phyloP scores from a whole-genome alignment of 2,888 invertebrate genomes.

The Pandemis heparana region DNA sequence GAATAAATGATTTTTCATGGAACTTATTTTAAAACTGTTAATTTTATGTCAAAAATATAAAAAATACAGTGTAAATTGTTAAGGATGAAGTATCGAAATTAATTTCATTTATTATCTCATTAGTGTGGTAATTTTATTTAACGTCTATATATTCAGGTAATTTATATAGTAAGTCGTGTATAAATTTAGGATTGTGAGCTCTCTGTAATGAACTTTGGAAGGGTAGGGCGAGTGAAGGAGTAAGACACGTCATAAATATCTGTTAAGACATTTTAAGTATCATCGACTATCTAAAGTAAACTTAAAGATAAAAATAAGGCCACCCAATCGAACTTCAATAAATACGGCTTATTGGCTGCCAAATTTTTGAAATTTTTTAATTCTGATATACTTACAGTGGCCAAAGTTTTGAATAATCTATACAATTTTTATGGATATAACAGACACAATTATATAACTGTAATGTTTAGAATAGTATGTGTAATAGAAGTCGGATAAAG shows the following conservation, averaged over 20 bases:
- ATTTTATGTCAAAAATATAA: slow-evolving; percentile 62
- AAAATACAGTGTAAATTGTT: slow-evolving; percentile 77
- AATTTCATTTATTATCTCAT: slow-evolving; percentile 71
- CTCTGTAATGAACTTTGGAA: slow-evolving; percentile 70
- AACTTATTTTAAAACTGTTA: slow-evolving; percentile 55
- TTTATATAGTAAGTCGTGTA: slow-evolving; percentile 76
- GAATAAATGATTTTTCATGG: slow-evolving; percentile 62
- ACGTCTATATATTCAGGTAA: slow-evolving; percentile 62
- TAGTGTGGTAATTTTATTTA: slow-evolving; percentile 67
- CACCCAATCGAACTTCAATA: slow-evolving; percentile 50
- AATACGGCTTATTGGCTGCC: slow-evolving; percentile 51
- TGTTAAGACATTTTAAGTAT: slow-evolving; percentile 7
- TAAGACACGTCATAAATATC: slow-evolving; percentile 42
- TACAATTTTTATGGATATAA: slow-evolving; percentile 83
- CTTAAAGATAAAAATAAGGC: slow-evolving; percentile 12
- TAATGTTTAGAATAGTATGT: slow-evolving; percentile 78
- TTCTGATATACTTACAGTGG: slow-evolving; percentile 68
- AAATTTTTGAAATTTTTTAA: slow-evolving; percentile 42
- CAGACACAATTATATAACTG: slow-evolving; percentile 66
- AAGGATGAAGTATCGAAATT: slow-evolving; percentile 68
- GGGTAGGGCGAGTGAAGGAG: slow-evolving; percentile 53
- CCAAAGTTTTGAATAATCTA: slow-evolving; percentile 80
- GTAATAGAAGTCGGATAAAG: slow-evolving; percentile 58
- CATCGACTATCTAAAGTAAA: slow-evolving; percentile 19
- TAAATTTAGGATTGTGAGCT: slow-evolving; percentile 74